phyloP scores from a whole-genome alignment of 2,888 invertebrate species.

The Tetheella fluctuosa region DNA sequence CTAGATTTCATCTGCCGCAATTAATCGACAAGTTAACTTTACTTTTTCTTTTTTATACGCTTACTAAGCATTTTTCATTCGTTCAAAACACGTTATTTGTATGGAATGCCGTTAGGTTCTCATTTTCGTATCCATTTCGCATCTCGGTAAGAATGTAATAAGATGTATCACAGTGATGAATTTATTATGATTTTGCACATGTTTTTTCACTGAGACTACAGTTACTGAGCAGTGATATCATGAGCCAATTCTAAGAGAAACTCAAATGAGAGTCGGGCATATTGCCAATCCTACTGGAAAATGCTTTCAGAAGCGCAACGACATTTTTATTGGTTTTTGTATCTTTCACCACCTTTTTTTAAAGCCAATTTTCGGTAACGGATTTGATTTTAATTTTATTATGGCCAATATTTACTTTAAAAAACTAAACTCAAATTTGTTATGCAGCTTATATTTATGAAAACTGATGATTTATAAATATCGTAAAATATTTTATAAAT shows the following conservation, averaged over 20 bases:
- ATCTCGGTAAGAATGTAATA: conserved; percentile 3
- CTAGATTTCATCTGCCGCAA: no score
- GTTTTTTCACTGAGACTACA: background rate
- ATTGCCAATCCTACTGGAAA: conserved; percentile 17
- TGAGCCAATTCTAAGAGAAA: background rate
- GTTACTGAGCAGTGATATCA: conserved; percentile 11
- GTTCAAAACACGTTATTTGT: background rate
- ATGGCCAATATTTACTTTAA: background rate
- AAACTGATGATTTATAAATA: no score
- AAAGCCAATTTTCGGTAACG: background rate
- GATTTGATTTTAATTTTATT: background rate
- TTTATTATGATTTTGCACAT: background rate
- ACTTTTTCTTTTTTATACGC: conserved; percentile 4
- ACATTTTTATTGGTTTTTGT: conserved; percentile 13
- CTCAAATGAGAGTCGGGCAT: background rate
- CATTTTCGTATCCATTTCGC: background rate
- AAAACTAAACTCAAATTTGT: no score
- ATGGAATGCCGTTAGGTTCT: conserved; percentile 1
- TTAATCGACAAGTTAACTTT: no score
- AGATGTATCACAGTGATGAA: background rate
- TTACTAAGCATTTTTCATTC: background rate
- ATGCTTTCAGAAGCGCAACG: conserved; percentile 15
- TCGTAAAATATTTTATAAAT: no score
- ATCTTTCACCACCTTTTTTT: background rate
- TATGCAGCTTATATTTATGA: no score